These are phyloP conservation scores for Sterna hirundo DNA, from an alignment of 2,113 vertebrate species.

Conservation along the genomic window DNA sequence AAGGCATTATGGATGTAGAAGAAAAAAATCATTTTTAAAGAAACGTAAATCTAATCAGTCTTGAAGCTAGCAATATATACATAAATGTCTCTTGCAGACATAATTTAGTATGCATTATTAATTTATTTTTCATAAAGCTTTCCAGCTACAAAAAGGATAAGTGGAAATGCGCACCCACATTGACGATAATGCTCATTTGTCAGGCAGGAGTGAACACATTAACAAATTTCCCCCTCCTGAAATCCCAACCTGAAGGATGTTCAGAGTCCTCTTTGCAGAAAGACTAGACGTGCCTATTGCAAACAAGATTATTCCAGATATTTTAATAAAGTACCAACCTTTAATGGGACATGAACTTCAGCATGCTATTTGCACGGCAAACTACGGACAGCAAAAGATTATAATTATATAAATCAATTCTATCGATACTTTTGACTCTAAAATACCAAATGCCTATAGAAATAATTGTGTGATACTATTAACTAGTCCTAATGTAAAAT, in stretches of 20 bases:
- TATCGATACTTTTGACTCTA: neutral
- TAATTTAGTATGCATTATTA: constrained; percentile 82
- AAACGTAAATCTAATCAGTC: constrained; percentile 77
- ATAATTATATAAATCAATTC: neutral
- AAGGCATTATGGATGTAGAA: neutral
- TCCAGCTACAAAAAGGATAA: constrained; percentile 71
- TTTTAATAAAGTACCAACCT: constrained; percentile 42
- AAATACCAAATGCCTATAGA: neutral
- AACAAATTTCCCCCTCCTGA: constrained; percentile 36
- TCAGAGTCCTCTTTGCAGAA: constrained; percentile 21
- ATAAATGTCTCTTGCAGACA: constrained; percentile 77
- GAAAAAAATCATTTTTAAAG: constrained; percentile 53
- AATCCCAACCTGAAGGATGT: constrained; percentile 31
- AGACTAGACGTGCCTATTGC: constrained; percentile 6
- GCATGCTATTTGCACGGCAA: neutral
- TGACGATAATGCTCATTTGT: constrained; percentile 69
- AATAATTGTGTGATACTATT: constrained; percentile 59
- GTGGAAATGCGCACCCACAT: constrained; percentile 53
- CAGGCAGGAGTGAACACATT: constrained; percentile 54
- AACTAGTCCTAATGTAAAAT: constrained; percentile 60
- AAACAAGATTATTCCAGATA: constrained; percentile 19
- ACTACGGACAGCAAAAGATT: neutral
- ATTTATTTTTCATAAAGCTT: constrained; percentile 82
- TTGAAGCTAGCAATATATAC: constrained; percentile 73
- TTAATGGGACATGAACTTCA: constrained; percentile 52